Base-by-base conservation (phyloP, 2,888 invertebrate species). In the Stenoptilia bipunctidactyla region DNA sequence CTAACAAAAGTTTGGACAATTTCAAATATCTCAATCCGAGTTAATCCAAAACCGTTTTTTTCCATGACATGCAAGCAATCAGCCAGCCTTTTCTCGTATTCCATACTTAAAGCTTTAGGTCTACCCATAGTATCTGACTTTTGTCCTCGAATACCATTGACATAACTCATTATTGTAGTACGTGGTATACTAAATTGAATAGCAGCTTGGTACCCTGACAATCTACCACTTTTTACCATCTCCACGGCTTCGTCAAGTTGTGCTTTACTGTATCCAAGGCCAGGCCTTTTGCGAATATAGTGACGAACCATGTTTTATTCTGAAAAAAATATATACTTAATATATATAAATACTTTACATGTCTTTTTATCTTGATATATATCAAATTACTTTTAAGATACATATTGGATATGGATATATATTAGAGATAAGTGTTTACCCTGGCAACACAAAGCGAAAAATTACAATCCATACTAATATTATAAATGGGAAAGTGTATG, bases 41-140 rank as follows among this genome's bases (percentile, higher is more conserved):
- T 45, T 15, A 47, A 33, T 6, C 43, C 47, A 41, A 47, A 44
- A n/a, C 47, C 47, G 40, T 45, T 14, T 34, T 41, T 47, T 37
- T 45, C 45, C 43, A 43, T 47, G 1, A 37, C 1, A 14, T 42
- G 42, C 5, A 46, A 27, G 27, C 33, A 42, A 15, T 3, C 15
- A 10, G 44, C 44, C 15, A 47, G 14, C n/a, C 33, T 45, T 25
- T 39, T 27, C 41, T 47, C 47, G 8, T 40, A 13, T 15, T 40
- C 36, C 13, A 15, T 12, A 8, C 40, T 5, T 4, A 47, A 35
- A 14, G 35, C 41, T 15, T 41, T 47, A 20, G 13, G 40, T 42
- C 46, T 38, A 34, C 41, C 43, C 9, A 43, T 25, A 12, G 42
- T 13, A 9, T 41, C 39, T 5, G 45, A 45, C 41, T 39, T 45